Percentiles rank a stretch among this genome's conserved stretches.
phyloP scores from a whole-genome alignment of 2,113 vertebrate genomes.

The Syrmaticus mikado region DNA sequence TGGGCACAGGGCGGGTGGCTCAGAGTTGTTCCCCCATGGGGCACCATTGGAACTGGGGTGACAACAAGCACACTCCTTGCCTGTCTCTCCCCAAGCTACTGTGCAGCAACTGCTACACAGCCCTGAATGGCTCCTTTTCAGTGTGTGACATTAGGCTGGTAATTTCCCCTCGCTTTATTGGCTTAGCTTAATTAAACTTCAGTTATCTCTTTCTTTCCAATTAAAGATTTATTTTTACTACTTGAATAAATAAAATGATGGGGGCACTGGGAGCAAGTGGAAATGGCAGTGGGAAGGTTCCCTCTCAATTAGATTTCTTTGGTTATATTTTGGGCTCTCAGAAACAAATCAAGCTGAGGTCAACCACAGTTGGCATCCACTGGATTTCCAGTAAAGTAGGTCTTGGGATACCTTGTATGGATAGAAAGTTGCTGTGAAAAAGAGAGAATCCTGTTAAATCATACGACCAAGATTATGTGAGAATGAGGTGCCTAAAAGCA shows the following conservation, averaged over 20 bases:
- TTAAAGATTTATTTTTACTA: constrained; percentile 62
- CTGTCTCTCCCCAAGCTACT: background rate
- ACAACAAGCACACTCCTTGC: background rate
- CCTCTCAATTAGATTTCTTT: constrained; percentile 20
- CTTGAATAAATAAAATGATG: constrained; percentile 54
- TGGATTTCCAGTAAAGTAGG: background rate
- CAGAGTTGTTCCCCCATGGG: background rate
- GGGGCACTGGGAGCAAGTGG: constrained; percentile 30
- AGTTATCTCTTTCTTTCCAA: constrained; percentile 55
- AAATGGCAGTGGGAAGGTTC: background rate
- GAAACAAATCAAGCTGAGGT: constrained; percentile 39
- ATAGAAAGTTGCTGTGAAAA: background rate
- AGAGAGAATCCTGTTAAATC: background rate
- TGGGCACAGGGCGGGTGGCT: background rate
- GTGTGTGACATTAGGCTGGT: background rate
- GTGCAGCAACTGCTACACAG: background rate
- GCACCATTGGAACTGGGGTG: background rate
- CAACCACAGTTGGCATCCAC: background rate
- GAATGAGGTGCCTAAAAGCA: background rate
- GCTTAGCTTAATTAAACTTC: constrained; percentile 62
- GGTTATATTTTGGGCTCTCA: constrained; percentile 26
- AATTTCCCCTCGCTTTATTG: constrained; percentile 48
- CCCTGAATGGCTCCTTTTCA: background rate
- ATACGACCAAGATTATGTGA: background rate
- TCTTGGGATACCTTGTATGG: background rate